Percentiles rank a stretch among this genome's conserved stretches.
Conservation (phyloP, 2,888 invertebrate genomes). For the Drosophila algonquin region DNA sequence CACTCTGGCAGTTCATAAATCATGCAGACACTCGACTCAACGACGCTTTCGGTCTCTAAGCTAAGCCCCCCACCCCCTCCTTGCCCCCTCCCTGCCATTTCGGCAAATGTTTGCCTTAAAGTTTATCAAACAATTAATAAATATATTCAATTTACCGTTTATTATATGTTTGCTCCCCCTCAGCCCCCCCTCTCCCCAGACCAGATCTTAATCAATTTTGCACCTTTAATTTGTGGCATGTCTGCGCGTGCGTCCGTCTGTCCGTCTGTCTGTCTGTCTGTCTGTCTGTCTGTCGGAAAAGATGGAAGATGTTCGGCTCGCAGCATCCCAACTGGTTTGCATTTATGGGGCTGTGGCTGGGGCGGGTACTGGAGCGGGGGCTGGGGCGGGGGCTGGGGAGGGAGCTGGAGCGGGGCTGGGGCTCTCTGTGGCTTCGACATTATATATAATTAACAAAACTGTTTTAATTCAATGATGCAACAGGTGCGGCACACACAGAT, state of each 20-base stretch:
- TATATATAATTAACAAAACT: slow-evolving; percentile 46
- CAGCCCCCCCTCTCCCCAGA: not conserved
- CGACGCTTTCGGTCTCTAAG: too few relatives aligned
- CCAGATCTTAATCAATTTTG: slow-evolving; percentile 60
- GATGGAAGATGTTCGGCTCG: slow-evolving; percentile 5
- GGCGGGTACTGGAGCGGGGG: too few relatives aligned
- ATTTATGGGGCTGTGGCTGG: not conserved
- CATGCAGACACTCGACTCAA: not conserved
- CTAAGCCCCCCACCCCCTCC: too few relatives aligned
- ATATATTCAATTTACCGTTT: slow-evolving; percentile 43
- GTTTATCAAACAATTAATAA: slow-evolving; percentile 44
- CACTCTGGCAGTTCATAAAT: slow-evolving; percentile 7
- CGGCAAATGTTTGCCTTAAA: slow-evolving; percentile 39
- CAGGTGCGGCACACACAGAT: not conserved
- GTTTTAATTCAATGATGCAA: slow-evolving; percentile 55
- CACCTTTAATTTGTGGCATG: slow-evolving; percentile 59
- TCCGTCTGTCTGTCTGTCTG: not conserved
- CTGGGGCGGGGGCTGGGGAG: too few relatives aligned
- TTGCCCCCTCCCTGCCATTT: not conserved
- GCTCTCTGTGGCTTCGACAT: slow-evolving; percentile 1
- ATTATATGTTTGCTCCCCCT: slow-evolving; percentile 28
- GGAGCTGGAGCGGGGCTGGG: too few relatives aligned
- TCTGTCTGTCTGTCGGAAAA: slow-evolving; percentile 1
- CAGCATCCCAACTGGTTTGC: slow-evolving; percentile 33
- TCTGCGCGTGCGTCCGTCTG: slow-evolving; percentile 1